Evolutionary conservation across 2,888 invertebrate genomes (phyloP), one percentile per base, ranked within the genome.

Genomic region (Tanypteryx hageni): DNA sequence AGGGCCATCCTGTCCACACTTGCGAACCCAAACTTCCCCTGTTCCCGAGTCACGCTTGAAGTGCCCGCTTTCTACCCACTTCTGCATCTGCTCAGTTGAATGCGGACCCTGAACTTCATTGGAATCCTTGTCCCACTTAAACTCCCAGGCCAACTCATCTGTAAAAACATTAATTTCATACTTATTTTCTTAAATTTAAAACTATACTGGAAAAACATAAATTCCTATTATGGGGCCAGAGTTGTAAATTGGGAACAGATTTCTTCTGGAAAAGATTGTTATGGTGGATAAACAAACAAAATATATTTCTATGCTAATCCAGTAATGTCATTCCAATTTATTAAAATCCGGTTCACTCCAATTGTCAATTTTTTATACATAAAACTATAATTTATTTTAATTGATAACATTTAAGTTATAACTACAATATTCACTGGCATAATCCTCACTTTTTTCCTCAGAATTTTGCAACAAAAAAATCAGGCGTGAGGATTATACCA

Each of bases 71-170:
- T 97, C 96, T 0, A 97, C 96, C 98, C 98, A 99, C 92, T 97
- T 96, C n/a, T 97, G 96, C 99, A 99, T 99, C 95, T 99, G 97
- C 93, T 97, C 96, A 31, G 98, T 97, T 5, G 97, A 96, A 94
- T 97, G 98, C 0, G 99, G 99, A 0, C 99, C 99, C 93, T 98
- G 97, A 89, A 98, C 95, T 94, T 97, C 97, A 93, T 97, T 96
- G 86, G 97, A 96, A 92, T 96, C 96, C 94, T 98, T 97, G 92
- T 97, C 97, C 98, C 98, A 98, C 95, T 98, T 99, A 94, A 98
- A 98, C 95, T 99, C 98, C 99, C 99, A 99, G 95, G 96, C 96
- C 0, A 98, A 96, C 94, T 95, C 95, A 93, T 93, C 93, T 92
- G 89, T 92, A 92, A 76, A 92, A 92, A 92, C 11, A 92, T 22